These are phyloP conservation scores for Apaloderma vittatum DNA, from an alignment of 2,113 vertebrate species.

Conservation along the genomic window DNA sequence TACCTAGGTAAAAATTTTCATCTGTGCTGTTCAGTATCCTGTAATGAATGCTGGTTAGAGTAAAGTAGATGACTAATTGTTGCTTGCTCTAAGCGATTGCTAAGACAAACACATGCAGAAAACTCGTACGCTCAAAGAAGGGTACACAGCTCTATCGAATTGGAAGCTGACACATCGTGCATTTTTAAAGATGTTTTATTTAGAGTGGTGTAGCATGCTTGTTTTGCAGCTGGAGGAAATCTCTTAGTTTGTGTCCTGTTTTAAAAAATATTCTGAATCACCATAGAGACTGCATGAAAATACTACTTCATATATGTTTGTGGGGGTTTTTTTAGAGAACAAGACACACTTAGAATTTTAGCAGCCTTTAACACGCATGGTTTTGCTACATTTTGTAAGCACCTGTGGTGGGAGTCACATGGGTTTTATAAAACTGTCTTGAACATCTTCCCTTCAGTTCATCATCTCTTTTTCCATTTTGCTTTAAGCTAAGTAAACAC, in stretches of 20 bases:
- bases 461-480: slow-evolving; percentile 8
- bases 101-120: neutral
- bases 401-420: neutral
- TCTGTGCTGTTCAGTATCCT: neutral
- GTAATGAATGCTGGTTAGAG: neutral
- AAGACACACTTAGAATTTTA: neutral
- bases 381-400: neutral
- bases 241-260: neutral
- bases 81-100: neutral
- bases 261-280: slow-evolving; percentile 22
- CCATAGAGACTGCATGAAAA: neutral
- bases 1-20: neutral
- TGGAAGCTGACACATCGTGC: neutral
- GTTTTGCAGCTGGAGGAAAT: neutral
- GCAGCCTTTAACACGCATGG: neutral
- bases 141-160: neutral
- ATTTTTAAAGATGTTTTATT: neutral
- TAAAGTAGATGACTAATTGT: neutral
- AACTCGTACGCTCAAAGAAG: neutral
- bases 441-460: slow-evolving; percentile 7
- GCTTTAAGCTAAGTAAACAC: neutral
- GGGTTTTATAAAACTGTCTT: slow-evolving; percentile 11
- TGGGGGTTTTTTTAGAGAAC: neutral
- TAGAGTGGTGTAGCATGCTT: neutral
- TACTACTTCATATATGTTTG: neutral